Base-by-base conservation (phyloP, 2,888 invertebrate species). In the Cremastobaeus sp. region DNA sequence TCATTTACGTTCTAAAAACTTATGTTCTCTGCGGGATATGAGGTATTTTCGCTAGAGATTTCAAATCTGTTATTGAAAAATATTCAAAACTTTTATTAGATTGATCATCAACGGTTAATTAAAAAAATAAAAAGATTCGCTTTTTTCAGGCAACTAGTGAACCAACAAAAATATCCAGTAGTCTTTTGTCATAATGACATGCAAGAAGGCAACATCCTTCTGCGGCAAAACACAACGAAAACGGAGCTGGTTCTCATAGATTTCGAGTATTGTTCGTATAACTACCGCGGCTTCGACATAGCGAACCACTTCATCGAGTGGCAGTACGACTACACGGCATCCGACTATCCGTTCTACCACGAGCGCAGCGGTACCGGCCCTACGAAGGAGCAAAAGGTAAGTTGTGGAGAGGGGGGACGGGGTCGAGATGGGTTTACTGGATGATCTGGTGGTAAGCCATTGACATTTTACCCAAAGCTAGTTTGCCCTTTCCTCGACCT, bases 241-340 rank as follows among this genome's bases (percentile, higher is more conserved):
- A 92, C 92, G 0, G 91, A 91, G 76, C 88, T 96, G 25, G 93
- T 94, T 11, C 90, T 96, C 20, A 96, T 96, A 82, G 98, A 98
- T 86, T 98, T 96, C 85, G 97, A 98, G 88, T 98, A 97, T 85
- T 97, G 97, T 87, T 95, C 97, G 0, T 98, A 98, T 88, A 97
- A 98, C 85, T 95, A 95, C 85, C 90, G 97, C 50, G 96, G 94
- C 0, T 98, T 97, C 88, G 98, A 98, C 88, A 89, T 98, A 48
- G 97, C 97, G 1, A 98, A 98, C 88, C 98, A 98, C 84, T 97
- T 98, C 86, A 91, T 95, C 75, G 98, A 98, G 86, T 96, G 96
- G 96, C 92, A 92, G 0, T 95, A 95, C 84, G 96, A 97, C 84
- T 97, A 98, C 87, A 95, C 93, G 0, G 92, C 92, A 65, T 90